Percentiles rank a stretch among this genome's conserved stretches.
phyloP scores from a whole-genome alignment of 2,888 invertebrate genomes.

The Sycophila texana region DNA sequence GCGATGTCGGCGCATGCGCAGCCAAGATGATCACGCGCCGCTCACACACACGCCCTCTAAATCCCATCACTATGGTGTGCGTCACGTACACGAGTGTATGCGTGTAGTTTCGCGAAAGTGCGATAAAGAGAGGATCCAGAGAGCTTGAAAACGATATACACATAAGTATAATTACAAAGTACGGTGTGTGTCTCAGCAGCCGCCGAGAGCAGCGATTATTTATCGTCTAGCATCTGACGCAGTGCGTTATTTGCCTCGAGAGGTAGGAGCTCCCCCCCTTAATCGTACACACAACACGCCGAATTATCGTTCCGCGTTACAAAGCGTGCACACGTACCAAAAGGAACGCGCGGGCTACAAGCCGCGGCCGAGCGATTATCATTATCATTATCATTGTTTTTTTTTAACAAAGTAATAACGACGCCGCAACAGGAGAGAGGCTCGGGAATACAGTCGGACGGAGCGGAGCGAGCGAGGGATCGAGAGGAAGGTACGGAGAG shows the following conservation, averaged over 20 bases:
- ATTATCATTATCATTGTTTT: background rate
- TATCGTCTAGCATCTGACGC: slow-evolving; percentile 68
- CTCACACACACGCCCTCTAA: no score
- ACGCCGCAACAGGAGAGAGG: no score
- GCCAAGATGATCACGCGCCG: no score
- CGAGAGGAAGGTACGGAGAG: no score
- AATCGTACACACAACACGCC: no score
- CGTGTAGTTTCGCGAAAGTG: background rate
- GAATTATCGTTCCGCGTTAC: no score
- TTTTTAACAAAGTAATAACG: no score
- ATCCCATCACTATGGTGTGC: no score
- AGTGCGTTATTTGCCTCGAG: slow-evolving; percentile 68
- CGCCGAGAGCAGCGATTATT: slow-evolving; percentile 34
- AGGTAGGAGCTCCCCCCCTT: slow-evolving; percentile 18
- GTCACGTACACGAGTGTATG: background rate
- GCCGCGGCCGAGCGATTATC: no score
- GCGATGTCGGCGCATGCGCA: no score
- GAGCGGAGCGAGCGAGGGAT: background rate
- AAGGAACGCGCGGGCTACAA: no score
- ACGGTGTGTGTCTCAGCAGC: slow-evolving; percentile 17
- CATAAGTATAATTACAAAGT: slow-evolving; percentile 5
- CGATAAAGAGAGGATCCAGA: slow-evolving; percentile 19
- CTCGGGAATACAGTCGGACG: no score
- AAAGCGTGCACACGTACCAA: background rate
- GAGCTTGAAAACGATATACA: slow-evolving; percentile 19